Base-by-base conservation (phyloP, 2,797 vertebrate genomes). In the Ciconia nigra region DNA sequence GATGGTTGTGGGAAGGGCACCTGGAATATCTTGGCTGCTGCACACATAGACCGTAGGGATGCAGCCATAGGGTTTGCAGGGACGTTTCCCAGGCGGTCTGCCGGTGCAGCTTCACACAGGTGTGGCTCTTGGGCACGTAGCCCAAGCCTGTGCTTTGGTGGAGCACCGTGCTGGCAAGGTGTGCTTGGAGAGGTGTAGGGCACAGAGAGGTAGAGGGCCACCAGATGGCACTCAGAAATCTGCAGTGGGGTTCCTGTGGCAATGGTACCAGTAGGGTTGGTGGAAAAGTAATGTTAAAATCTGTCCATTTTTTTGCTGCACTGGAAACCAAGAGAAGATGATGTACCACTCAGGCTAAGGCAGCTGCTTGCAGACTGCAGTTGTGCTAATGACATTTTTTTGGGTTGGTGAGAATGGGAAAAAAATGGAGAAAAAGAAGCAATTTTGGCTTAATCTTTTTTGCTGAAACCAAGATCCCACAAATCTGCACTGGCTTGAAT, bases 1-100 rank as follows among this genome's bases (percentile, higher is more conserved):
- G 51, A 65, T 57, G 22, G 28, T 69, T 4, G 0, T 39, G 49
- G 55, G 84, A 87, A 76, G 35, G 78, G 35, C 37, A 63, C 28
- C 24, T 58, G 55, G 31, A 77, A 58, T 42, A 16, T 44, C 35
- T 52, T 57, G 44, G 49, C 31, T 89, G 66, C 22, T 61, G 70
- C 73, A 76, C 46, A 25, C 11, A 2, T 1, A 49, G 37, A 52
- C 49, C 41, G 18, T 13, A 41, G 25, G 13, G 35, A 72, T 72
- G 39, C 24, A 59, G 47, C 57, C 52, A 7, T 1, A 17, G 31
- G 4, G 20, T 76, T 79, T 85, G 70, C 54, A 70, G 71, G 66
- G 77, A 49, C 0, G 0, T 61, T 65, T 76, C 17, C 37, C 37
- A 35, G 37, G 33, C 4, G 1, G 17, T 65, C n/a, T 55, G 20